A percentile compares a stretch with the other conserved stretches of the same genome.
Evolutionary conservation across 2,113 vertebrate species (phyloP).

Genomic region (Morphnarchus princeps): DNA sequence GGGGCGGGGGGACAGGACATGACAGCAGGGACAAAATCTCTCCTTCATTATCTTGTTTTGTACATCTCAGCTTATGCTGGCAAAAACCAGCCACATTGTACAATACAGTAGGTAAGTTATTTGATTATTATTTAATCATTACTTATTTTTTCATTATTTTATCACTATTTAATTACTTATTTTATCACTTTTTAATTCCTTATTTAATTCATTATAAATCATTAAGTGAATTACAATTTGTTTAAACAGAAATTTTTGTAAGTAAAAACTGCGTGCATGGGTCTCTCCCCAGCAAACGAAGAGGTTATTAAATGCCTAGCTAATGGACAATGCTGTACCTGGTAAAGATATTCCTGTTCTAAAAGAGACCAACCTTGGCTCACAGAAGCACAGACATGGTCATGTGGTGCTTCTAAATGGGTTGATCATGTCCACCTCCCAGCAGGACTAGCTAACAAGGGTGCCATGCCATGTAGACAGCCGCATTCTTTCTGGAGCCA

Average conservation of each 20-base stretch:
- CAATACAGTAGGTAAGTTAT: neutral
- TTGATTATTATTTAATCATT: neutral
- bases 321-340: neutral
- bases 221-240: neutral
- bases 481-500: neutral
- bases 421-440: rapidly evolving
- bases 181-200: neutral
- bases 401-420: neutral
- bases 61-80: neutral
- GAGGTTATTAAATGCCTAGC: neutral
- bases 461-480: neutral
- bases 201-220: neutral
- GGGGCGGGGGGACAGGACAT: rapidly evolving
- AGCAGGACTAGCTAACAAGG: neutral
- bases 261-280: neutral
- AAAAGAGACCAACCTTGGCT: neutral
- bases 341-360: neutral
- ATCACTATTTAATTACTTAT: neutral
- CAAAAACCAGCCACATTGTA: neutral
- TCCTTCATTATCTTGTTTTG: neutral
- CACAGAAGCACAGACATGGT: neutral
- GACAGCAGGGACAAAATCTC: neutral
- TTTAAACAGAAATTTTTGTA: too few relatives aligned
- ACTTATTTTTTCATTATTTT: neutral
- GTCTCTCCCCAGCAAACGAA: neutral